These are phyloP conservation scores for Achroia grisella DNA, from an alignment of 1,140 invertebrate genomes.

Conservation along the genomic window DNA sequence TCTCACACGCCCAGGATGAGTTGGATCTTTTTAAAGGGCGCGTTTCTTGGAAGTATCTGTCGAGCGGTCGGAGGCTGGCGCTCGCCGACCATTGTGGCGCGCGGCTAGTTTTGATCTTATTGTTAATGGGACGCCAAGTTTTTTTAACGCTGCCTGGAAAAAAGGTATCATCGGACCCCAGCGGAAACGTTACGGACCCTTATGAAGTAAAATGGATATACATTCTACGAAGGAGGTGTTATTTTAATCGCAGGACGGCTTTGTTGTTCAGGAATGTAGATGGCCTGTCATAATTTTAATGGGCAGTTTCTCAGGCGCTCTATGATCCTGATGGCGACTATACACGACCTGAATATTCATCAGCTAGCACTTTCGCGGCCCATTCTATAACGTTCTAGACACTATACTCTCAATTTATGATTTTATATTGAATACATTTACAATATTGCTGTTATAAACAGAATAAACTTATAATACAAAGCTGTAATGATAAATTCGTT, in stretches of 20 bases:
- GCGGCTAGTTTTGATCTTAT: conserved; percentile 73
- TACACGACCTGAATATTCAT: conserved; percentile 44
- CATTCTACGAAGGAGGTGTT: conserved; percentile 68
- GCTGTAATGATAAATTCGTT: too few relatives aligned
- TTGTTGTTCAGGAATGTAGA: conserved; percentile 70
- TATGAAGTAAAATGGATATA: conserved; percentile 67
- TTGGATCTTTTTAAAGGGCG: conserved; percentile 62
- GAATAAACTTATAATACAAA: too few relatives aligned
- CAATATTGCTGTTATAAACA: too few relatives aligned
- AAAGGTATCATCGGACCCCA: conserved; percentile 66
- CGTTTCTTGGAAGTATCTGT: conserved; percentile 61
- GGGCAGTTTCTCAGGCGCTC: conserved; percentile 50
- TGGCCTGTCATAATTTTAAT: conserved; percentile 69
- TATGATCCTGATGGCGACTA: conserved; percentile 36
- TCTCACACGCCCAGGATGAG: conserved; percentile 61
- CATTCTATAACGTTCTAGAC: too few relatives aligned
- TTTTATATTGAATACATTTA: too few relatives aligned
- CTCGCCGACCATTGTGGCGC: conserved; percentile 62
- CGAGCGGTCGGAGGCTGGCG: conserved; percentile 61
- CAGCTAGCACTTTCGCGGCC: not conserved
- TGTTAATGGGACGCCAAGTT: conserved; percentile 71
- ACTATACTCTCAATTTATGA: too few relatives aligned
- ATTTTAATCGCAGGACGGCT: conserved; percentile 65
- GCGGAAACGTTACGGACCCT: conserved; percentile 68
- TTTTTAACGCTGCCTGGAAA: conserved; percentile 60